Percentiles rank a stretch among this genome's conserved stretches.
Evolutionary conservation across 1,140 invertebrate species (phyloP).

Genomic region (Rhyacophila brunnea): DNA sequence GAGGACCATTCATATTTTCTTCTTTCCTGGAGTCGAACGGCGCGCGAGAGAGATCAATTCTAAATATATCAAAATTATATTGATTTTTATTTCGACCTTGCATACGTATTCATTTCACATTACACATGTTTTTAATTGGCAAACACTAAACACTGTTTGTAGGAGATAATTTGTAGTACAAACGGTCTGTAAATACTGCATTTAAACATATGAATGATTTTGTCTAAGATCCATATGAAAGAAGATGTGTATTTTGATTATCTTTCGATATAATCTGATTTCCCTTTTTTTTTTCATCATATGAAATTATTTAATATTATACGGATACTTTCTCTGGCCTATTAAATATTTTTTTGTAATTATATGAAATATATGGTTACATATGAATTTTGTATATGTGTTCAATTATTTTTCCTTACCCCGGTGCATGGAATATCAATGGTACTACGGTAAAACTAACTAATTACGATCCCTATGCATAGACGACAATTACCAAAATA

Average conservation of each 20-base stretch:
- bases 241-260: constrained; percentile 13
- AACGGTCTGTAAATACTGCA: constrained; percentile 28
- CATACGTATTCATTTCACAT: not conserved
- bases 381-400: constrained; percentile 13
- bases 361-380: constrained; percentile 35
- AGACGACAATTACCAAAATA: too few species aligned
- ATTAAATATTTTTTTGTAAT: constrained; percentile 34
- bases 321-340: constrained; percentile 29
- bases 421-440: not conserved
- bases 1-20: too few species aligned
- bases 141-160: constrained; percentile 19
- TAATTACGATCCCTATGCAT: too few species aligned
- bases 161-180: constrained; percentile 19
- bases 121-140: not conserved
- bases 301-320: constrained; percentile 29
- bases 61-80: constrained; percentile 4
- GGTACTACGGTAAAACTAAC: not conserved
- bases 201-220: constrained; percentile 22
- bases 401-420: not conserved
- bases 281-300: constrained; percentile 23
- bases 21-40: too few species aligned
- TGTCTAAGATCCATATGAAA: constrained; percentile 10
- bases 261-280: not conserved
- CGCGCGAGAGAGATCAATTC: not conserved
- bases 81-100: not conserved